Conservation (phyloP, 2,113 vertebrate genomes). For the Sakesphorus luctuosus region DNA sequence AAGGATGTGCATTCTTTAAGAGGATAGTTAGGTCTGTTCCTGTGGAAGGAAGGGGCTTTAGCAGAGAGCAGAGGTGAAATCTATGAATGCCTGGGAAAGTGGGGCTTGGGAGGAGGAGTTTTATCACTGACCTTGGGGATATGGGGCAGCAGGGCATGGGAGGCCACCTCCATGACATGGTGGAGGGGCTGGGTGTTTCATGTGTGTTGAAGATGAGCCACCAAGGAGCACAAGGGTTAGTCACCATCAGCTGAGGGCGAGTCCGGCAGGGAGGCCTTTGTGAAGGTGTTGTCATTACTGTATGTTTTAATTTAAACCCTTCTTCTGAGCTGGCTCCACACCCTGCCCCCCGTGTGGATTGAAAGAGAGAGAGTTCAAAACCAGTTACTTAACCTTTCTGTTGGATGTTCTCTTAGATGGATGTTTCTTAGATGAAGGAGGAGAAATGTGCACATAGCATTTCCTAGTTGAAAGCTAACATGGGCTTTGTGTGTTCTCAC, state of each 20-base stretch:
- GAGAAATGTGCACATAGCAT: background rate
- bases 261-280: background rate
- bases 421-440: background rate
- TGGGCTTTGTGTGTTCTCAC: background rate
- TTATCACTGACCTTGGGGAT: background rate
- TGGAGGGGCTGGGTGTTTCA: background rate
- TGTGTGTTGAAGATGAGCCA: background rate
- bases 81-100: background rate
- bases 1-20: background rate
- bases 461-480: background rate
- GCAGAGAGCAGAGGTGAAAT: background rate
- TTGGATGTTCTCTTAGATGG: background rate
- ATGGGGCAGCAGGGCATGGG: background rate
- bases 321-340: background rate
- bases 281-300: background rate
- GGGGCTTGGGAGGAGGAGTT: background rate
- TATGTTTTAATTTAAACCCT: background rate
- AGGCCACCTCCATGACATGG: background rate
- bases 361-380: background rate
- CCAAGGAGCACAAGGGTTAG: background rate
- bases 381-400: background rate
- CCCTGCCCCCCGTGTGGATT: background rate
- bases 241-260: background rate
- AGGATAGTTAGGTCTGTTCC: background rate
- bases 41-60: background rate